A percentile compares a stretch with the other conserved stretches of the same genome.
These are phyloP conservation scores for Lepilemur septentrionalis DNA, from an alignment of 2,797 vertebrate genomes.

Conservation along the genomic window DNA sequence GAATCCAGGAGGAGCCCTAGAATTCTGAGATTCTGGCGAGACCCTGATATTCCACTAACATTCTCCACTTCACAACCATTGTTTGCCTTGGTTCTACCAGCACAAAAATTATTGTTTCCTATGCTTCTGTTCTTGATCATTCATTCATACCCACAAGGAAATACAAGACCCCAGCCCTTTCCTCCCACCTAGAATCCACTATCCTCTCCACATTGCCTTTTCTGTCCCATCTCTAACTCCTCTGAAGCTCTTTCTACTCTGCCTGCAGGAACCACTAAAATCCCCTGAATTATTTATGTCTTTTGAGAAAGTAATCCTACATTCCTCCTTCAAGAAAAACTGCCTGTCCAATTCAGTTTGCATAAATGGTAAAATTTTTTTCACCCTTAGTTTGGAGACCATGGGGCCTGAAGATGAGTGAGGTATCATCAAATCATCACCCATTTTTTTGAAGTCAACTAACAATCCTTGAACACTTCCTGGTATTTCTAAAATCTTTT, in stretches of 20 bases:
- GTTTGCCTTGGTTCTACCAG: not conserved
- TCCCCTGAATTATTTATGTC: not conserved
- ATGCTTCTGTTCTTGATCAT: not conserved
- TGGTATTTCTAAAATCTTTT: not conserved
- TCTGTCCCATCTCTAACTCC: not conserved
- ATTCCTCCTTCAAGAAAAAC: not conserved
- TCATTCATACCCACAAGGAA: not conserved
- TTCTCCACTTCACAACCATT: not conserved
- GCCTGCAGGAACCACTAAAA: not conserved
- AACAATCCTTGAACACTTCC: not conserved
- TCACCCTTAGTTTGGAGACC: not conserved
- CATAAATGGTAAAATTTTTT: not conserved
- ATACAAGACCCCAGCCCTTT: not conserved
- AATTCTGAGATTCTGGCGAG: not conserved
- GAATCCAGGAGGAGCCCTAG: not conserved
- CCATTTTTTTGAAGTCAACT: not conserved
- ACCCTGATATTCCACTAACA: fast-evolving
- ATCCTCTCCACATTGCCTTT: not conserved
- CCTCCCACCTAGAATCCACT: not conserved
- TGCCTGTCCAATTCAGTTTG: not conserved
- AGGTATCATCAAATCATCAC: not conserved
- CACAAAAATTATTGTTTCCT: not conserved
- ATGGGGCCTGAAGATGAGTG: not conserved
- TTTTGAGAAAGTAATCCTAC: not conserved
- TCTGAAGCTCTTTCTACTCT: not conserved